These are phyloP conservation scores for Lycorma delicatula DNA, from an alignment of 1,140 invertebrate species.

Conservation along the genomic window DNA sequence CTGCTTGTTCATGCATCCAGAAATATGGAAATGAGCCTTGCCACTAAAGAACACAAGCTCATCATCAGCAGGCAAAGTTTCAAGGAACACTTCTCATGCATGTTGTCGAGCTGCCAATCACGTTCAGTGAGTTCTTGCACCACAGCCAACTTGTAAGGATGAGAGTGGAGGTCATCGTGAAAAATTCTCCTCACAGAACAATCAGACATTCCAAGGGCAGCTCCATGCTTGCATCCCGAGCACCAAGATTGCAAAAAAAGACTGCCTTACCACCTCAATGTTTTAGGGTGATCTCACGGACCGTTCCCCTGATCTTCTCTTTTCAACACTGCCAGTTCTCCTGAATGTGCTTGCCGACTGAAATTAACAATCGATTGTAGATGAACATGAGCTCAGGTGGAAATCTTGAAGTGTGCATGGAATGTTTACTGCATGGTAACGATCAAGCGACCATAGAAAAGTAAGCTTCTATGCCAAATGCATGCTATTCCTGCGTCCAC, in stretches of 20 bases:
- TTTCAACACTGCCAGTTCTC: too few relatives aligned
- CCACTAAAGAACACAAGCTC: not conserved
- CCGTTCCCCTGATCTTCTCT: too few relatives aligned
- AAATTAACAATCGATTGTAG: too few relatives aligned
- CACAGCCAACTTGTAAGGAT: not conserved
- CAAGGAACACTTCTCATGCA: slow-evolving; percentile 9
- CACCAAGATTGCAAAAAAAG: not conserved
- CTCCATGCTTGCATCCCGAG: not conserved
- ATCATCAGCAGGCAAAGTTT: not conserved
- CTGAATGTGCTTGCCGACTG: too few relatives aligned
- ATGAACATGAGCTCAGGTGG: too few relatives aligned
- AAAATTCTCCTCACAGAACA: not conserved
- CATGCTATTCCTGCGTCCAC: too few relatives aligned
- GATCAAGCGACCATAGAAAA: too few relatives aligned
- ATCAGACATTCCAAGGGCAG: not conserved
- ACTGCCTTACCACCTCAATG: not conserved
- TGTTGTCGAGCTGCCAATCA: not conserved
- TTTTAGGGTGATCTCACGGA: not conserved
- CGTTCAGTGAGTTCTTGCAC: not conserved
- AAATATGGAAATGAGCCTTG: slow-evolving; percentile 9
- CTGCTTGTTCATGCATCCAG: not conserved
- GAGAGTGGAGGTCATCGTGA: not conserved
- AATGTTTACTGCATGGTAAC: too few relatives aligned
- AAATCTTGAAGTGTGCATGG: too few relatives aligned
- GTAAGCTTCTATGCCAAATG: too few relatives aligned